phyloP scores from a whole-genome alignment of 2,113 vertebrate genomes.

The Elachura formosa region DNA sequence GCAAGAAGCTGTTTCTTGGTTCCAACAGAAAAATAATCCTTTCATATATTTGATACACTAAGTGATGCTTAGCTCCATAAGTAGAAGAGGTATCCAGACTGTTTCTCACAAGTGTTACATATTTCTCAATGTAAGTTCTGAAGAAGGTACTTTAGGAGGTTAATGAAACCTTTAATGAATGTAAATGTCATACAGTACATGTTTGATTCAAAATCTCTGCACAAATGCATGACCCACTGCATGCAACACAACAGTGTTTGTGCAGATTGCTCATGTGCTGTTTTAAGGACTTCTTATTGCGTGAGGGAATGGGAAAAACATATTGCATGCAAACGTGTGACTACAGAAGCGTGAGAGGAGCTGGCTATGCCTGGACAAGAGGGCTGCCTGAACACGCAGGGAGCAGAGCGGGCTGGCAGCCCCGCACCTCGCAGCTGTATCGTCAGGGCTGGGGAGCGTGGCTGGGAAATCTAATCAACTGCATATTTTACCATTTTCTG shows the following conservation, averaged over 20 bases:
- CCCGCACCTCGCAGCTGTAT: constrained; percentile 9
- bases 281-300: not conserved
- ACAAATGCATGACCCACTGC: not conserved
- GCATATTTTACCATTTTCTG: not conserved
- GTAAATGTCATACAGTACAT: not conserved
- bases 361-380: constrained; percentile 27
- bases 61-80: not conserved
- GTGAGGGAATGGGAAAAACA: not conserved
- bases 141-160: not conserved
- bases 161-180: not conserved
- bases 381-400: not conserved
- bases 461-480: constrained; percentile 45
- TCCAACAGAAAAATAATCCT: not conserved
- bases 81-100: not conserved
- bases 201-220: not conserved
- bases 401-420: not conserved
- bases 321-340: constrained; percentile 19
- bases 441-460: constrained; percentile 31
- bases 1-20: not conserved
- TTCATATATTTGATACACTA: not conserved
- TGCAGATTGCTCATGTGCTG: not conserved
- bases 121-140: not conserved
- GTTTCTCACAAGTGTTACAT: not conserved
- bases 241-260: not conserved
- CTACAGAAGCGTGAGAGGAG: constrained; percentile 1